Percentiles rank a stretch among this genome's conserved stretches.
Conservation (phyloP, 2,797 vertebrate genomes). For the Danio albolineatus region DNA sequence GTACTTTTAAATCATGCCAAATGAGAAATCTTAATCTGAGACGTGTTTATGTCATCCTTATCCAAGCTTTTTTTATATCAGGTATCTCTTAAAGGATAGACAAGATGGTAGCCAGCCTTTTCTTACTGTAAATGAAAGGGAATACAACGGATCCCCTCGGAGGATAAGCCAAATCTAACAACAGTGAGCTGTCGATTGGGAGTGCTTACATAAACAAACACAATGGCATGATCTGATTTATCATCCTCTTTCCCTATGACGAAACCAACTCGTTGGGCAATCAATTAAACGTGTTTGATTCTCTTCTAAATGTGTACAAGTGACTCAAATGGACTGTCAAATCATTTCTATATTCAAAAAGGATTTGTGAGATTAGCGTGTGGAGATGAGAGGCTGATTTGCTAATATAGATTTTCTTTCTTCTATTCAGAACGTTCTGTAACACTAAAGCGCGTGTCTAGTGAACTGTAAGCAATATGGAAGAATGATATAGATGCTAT, state of each 20-base stretch:
- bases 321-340: constrained; percentile 25
- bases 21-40: constrained; percentile 21
- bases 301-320: constrained; percentile 21
- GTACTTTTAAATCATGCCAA: constrained; percentile 4
- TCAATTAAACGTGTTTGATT: constrained; percentile 53
- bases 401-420: constrained; percentile 28
- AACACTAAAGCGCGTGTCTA: constrained; percentile 17
- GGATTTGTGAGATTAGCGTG: constrained; percentile 37
- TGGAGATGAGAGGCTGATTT: constrained; percentile 23
- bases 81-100: constrained; percentile 11
- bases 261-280: constrained; percentile 49
- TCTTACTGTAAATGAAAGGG: constrained; percentile 34
- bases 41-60: constrained; percentile 5
- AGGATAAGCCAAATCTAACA: constrained; percentile 54
- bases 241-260: constrained; percentile 42
- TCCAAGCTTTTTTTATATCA: constrained; percentile 25
- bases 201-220: constrained; percentile 43
- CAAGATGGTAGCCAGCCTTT: neutral
- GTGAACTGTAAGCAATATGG: constrained; percentile 17
- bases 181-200: constrained; percentile 26
- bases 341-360: constrained; percentile 36
- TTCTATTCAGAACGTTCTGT: constrained; percentile 16
- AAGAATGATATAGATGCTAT: constrained; percentile 26
- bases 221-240: constrained; percentile 49
- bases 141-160: constrained; percentile 37